A percentile compares a stretch with the other conserved stretches of the same genome.
Conservation (phyloP, 2,113 vertebrate species). For the Rhabdornis inornatus region DNA sequence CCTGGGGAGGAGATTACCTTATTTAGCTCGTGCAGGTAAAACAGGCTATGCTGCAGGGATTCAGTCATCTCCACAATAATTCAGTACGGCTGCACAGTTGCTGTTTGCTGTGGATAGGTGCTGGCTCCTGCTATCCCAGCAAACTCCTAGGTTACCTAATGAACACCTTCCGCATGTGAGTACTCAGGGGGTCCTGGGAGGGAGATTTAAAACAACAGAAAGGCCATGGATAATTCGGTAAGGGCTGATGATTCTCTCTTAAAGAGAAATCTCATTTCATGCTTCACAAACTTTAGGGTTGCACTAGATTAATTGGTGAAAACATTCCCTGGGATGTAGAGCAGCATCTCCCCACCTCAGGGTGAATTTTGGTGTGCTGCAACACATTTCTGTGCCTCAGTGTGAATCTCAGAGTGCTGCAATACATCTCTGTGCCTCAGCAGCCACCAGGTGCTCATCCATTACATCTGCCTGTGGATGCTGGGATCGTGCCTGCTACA, state of each 20-base stretch:
- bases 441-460: neutral
- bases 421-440: neutral
- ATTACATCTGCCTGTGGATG: neutral
- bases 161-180: conserved; percentile 28
- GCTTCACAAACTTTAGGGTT: conserved; percentile 43
- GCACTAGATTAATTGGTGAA: neutral
- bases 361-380: neutral
- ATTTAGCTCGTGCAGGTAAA: neutral
- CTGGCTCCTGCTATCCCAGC: conserved; percentile 38
- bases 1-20: neutral
- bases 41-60: neutral
- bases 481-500: accelerated
- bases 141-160: conserved; percentile 60
- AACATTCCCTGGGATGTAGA: neutral
- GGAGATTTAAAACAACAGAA: conserved; percentile 32
- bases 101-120: conserved; percentile 20
- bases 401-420: neutral
- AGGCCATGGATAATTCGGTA: neutral
- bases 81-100: neutral
- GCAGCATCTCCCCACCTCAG: neutral
- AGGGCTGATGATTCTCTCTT: conserved; percentile 31
- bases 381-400: neutral
- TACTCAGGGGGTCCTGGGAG: neutral
- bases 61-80: neutral
- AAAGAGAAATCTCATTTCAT: conserved; percentile 70